Percentiles rank a stretch among this genome's conserved stretches.
These are phyloP conservation scores for Arctopsyche grandis DNA, from an alignment of 1,140 invertebrate species.

Conservation along the genomic window DNA sequence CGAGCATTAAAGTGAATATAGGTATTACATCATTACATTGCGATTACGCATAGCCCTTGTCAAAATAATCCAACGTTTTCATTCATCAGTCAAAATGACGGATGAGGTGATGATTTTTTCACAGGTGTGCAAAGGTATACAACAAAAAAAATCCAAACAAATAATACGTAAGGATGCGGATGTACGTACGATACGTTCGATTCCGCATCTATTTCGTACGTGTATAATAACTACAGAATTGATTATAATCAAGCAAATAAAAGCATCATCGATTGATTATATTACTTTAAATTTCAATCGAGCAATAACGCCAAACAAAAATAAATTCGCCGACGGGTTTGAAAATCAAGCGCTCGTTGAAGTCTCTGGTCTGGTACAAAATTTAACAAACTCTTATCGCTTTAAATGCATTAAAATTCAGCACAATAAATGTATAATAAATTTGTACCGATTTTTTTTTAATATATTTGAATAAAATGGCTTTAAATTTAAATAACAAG, in stretches of 20 bases:
- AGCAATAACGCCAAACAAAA: neutral
- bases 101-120: constrained; percentile 50
- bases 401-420: too few relatives aligned
- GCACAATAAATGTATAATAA: too few relatives aligned
- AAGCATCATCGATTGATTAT: too few relatives aligned
- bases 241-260: too few relatives aligned
- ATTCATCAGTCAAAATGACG: constrained; percentile 50
- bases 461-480: too few relatives aligned
- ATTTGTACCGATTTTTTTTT: too few relatives aligned
- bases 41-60: constrained; percentile 53
- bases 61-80: constrained; percentile 51
- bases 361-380: neutral
- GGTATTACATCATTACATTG: constrained; percentile 50
- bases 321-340: neutral
- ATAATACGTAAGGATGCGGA: constrained; percentile 12
- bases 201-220: neutral
- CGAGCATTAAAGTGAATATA: neutral
- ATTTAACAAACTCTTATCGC: too few relatives aligned
- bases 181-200: constrained; percentile 1
- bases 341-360: neutral
- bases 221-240: neutral
- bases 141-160: constrained; percentile 9
- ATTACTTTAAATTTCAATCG: too few relatives aligned
- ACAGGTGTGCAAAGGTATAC: constrained; percentile 28
- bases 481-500: too few relatives aligned